Evolutionary conservation across 2,113 vertebrate genomes (phyloP).

Genomic region (Chinchilla lanigera): DNA sequence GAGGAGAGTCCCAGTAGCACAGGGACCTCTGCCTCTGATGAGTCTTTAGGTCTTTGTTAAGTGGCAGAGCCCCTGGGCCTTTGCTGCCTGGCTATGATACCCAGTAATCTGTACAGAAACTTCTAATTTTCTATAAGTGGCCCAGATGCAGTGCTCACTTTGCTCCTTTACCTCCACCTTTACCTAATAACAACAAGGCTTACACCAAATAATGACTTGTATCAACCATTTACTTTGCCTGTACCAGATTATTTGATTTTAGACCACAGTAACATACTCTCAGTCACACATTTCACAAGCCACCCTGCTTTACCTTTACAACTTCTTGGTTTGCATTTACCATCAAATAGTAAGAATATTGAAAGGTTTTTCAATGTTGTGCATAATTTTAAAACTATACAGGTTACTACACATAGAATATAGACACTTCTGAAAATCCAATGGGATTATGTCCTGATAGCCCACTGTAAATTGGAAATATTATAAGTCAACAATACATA

Average conservation of each 20-base stretch:
- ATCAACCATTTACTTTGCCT: rapidly evolving
- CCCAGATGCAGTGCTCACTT: rapidly evolving
- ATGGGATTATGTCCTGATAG: not conserved
- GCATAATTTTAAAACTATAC: not conserved
- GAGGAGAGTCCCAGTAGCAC: rapidly evolving
- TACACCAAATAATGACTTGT: not conserved
- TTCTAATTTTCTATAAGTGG: not conserved
- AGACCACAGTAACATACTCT: not conserved
- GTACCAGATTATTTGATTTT: rapidly evolving
- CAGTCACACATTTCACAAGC: not conserved
- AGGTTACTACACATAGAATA: not conserved
- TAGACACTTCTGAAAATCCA: not conserved
- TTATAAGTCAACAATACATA: not conserved
- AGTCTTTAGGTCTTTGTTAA: not conserved
- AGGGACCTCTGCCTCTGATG: rapidly evolving
- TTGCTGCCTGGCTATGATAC: rapidly evolving
- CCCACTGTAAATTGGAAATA: not conserved
- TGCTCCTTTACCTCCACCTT: rapidly evolving
- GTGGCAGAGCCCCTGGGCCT: not conserved
- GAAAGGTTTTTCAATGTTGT: not conserved
- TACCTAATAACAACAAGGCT: not conserved
- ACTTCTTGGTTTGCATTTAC: not conserved
- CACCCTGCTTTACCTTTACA: not conserved
- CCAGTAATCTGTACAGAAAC: not conserved
- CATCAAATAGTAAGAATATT: not conserved